Base-by-base conservation (phyloP, 1,140 invertebrate species). In the Neelides sp. region DNA sequence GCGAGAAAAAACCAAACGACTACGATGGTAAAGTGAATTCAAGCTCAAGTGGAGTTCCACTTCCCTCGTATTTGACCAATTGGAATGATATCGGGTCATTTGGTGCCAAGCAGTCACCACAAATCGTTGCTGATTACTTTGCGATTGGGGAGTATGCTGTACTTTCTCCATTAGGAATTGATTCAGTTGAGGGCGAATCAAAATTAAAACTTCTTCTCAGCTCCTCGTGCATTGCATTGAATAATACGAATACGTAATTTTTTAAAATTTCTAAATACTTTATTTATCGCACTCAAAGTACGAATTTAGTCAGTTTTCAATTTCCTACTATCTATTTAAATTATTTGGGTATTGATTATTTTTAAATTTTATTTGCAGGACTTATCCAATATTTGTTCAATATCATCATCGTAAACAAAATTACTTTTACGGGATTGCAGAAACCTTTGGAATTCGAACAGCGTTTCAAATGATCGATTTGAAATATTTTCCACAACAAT, bases 381-480 rank as follows among this genome's bases (percentile, higher is more conserved):
- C 80, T 56, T 72, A 91, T 42, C 88, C 91, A 26, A 73, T 88
- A 19, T 91, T 95, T 71, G 73, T 93, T 39, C 89, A 93, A 73
- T 76, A 87, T 19, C 71, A 82, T 61, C 79, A 87, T 65, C 82
- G 80, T 73, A 83, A 87, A 62, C 79, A 82, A 58, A 83, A 78
- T 69, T 95, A 83, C 67, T 67, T 81, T 30, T 89, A 89, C 22
- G 74, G 83, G 8, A 82, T 78, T 62, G 76, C 85, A 64, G 77
- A 79, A 40, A 48, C 30, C 26, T 78, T 74, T 63, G 80, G 80
- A 41, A 73, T 80, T 7, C 75, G 80, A 54, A 79, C 80, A 22
- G 79, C 82, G 63, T 91, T 87, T 68, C 82, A 93, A 62, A 87
- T 92, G 74, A 80, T 91, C 50, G 85, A 92, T 64, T 71, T 95